Conservation (phyloP, 1,140 invertebrate genomes). For the Drosophila lini region DNA sequence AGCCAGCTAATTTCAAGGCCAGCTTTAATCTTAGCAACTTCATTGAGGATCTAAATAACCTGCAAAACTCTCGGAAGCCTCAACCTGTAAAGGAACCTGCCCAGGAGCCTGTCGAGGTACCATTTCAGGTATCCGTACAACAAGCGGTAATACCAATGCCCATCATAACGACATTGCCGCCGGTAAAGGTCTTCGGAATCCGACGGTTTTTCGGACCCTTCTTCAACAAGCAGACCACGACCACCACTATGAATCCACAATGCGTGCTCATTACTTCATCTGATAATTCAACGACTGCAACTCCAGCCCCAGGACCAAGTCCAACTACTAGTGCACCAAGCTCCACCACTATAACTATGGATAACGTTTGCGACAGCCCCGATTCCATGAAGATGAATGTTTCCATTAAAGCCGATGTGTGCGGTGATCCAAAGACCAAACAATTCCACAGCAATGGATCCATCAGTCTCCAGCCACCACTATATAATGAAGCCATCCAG, state of each 20-base stretch:
- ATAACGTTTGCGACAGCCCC: slow-evolving; percentile 25
- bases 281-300: not conserved
- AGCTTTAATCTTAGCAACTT: slow-evolving; percentile 56
- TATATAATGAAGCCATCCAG: not conserved
- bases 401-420: slow-evolving; percentile 65
- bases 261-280: slow-evolving; percentile 42
- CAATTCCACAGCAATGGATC: slow-evolving; percentile 68
- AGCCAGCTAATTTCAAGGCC: not conserved
- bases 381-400: slow-evolving; percentile 68
- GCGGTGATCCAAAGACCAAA: slow-evolving; percentile 58
- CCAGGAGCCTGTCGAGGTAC: not conserved
- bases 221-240: slow-evolving; percentile 20
- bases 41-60: slow-evolving; percentile 22
- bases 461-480: slow-evolving; percentile 46
- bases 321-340: not conserved
- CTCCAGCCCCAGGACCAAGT: not conserved
- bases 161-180: not conserved
- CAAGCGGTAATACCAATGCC: not conserved
- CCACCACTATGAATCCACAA: slow-evolving; percentile 46
- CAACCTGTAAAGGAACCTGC: not conserved
- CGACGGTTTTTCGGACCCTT: slow-evolving; percentile 43
- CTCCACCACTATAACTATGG: not conserved
- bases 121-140: not conserved
- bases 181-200: slow-evolving; percentile 8
- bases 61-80: slow-evolving; percentile 35